Percentiles rank a stretch among this genome's conserved stretches.
Conservation (phyloP, 53 echinoderm and acorn worm species). For the Actinopyga echinites region DNA sequence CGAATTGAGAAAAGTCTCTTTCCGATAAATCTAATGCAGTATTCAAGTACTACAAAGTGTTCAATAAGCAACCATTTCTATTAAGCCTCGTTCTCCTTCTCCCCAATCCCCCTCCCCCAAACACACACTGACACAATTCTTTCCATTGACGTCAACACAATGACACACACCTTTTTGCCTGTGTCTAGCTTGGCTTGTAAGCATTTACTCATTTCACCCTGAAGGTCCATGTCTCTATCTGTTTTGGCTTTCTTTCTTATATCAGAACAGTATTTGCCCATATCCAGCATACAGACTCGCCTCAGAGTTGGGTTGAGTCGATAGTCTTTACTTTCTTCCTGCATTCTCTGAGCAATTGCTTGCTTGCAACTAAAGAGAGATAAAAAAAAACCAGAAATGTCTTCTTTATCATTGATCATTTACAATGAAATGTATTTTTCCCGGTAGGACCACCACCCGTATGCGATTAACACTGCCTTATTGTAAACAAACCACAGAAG, state of each 20-base stretch:
- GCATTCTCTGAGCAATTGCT: constrained; percentile 70
- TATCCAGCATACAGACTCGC: constrained; percentile 83
- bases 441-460: no score
- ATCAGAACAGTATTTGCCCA: constrained; percentile 77
- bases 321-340: constrained; percentile 72
- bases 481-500: no score
- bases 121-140: not conserved
- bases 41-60: no score
- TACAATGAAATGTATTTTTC: no score
- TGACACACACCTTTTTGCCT: not conserved
- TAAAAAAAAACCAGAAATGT: not conserved
- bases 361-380: constrained; percentile 58
- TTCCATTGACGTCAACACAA: no score
- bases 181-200: constrained; percentile 24
- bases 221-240: constrained; percentile 25
- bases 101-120: not conserved
- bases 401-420: no score
- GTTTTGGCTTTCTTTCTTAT: constrained; percentile 15
- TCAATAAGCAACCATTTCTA: not conserved
- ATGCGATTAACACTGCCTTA: no score
- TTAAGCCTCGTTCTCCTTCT: not conserved
- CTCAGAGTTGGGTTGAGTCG: constrained; percentile 74
- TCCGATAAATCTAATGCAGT: no score
- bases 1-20: no score
- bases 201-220: constrained; percentile 74